Conservation (phyloP, 2,888 invertebrate genomes). For the Microplitis deprimator region DNA sequence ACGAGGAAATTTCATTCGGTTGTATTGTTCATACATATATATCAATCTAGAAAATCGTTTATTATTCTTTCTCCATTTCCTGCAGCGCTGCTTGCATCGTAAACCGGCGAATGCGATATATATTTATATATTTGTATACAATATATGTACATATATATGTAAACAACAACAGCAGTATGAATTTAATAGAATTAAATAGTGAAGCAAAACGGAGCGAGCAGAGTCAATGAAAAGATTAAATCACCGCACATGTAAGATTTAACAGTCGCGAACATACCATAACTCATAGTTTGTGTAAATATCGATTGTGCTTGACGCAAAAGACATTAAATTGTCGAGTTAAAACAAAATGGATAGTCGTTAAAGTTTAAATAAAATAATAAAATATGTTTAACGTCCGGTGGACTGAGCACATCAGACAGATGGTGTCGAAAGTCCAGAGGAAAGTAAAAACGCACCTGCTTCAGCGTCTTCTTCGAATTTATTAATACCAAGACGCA, state of each 20-base stretch:
- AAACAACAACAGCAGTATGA: neutral
- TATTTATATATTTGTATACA: neutral
- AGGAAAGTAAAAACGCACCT: neutral
- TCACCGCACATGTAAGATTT: neutral
- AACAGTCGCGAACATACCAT: neutral
- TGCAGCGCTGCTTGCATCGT: neutral
- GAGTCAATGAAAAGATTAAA: neutral
- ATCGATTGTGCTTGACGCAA: neutral
- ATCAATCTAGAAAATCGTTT: neutral
- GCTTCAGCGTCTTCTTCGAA: neutral
- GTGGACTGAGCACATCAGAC: neutral
- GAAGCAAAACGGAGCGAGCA: neutral
- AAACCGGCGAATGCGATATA: neutral
- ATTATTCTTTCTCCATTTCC: constrained; percentile 4
- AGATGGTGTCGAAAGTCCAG: neutral
- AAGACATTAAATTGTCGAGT: neutral
- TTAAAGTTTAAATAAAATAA: neutral
- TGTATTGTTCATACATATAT: neutral
- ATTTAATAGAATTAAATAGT: neutral
- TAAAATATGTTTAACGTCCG: neutral
- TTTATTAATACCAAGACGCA: too few relatives aligned
- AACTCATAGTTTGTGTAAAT: neutral
- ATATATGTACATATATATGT: neutral
- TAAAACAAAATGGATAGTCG: neutral
- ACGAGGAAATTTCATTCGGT: neutral